Evolutionary conservation across 1,140 invertebrate species (phyloP).

Genomic region (Drosophila kohkoa): DNA sequence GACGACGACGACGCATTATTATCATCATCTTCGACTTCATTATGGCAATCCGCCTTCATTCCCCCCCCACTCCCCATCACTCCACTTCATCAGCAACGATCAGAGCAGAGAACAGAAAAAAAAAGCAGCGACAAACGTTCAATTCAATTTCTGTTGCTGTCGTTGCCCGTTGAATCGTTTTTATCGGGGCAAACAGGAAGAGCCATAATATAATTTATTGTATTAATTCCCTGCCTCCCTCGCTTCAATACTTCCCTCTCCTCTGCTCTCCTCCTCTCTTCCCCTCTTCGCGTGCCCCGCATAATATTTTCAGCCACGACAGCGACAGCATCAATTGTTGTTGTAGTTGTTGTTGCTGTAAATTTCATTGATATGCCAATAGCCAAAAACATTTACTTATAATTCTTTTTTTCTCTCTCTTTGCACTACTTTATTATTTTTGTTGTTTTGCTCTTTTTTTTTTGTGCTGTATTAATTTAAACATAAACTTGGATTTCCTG

Average conservation of each 20-base stretch:
- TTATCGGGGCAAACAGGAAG: constrained; percentile 80
- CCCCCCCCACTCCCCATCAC: neutral
- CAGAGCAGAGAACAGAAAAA: neutral
- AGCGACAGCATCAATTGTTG: constrained; percentile 36
- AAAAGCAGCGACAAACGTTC: constrained; percentile 56
- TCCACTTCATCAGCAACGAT: constrained; percentile 33
- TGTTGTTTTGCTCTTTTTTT: constrained; percentile 26
- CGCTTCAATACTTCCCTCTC: constrained; percentile 32
- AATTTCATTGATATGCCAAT: constrained; percentile 74
- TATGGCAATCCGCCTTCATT: constrained; percentile 31
- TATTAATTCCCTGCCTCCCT: constrained; percentile 69
- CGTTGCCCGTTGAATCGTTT: constrained; percentile 48
- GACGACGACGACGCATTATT: constrained; percentile 67
- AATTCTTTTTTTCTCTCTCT: constrained; percentile 4
- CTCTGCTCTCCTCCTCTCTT: neutral
- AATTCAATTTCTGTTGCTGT: constrained; percentile 66
- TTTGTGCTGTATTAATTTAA: constrained; percentile 75
- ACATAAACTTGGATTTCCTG: constrained; percentile 83
- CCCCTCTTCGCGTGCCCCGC: constrained; percentile 52
- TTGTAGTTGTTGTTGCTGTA: neutral
- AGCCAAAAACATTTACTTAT: constrained; percentile 23
- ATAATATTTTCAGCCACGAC: constrained; percentile 50
- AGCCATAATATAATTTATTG: constrained; percentile 83
- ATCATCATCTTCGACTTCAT: constrained; percentile 61
- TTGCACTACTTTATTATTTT: constrained; percentile 21